Percentiles rank a stretch among this genome's conserved stretches.
Evolutionary conservation across 1,140 invertebrate species (phyloP).

Genomic region (Aphis craccivora): DNA sequence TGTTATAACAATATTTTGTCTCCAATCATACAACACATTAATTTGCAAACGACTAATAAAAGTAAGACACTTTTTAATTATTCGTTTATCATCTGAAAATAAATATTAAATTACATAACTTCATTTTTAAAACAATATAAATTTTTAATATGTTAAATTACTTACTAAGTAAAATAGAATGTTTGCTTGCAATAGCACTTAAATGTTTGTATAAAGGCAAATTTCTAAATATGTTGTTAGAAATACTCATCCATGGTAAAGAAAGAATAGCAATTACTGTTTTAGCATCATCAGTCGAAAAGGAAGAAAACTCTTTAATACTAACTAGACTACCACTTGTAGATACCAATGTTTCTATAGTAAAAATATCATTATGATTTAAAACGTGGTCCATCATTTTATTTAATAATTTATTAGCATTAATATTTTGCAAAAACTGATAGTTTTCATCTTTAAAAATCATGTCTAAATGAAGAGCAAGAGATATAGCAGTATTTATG

Average conservation of each 20-base stretch:
- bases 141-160: neutral
- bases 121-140: neutral
- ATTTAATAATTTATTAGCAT: conserved; percentile 35
- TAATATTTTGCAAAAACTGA: conserved; percentile 16
- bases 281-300: conserved; percentile 2
- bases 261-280: conserved; percentile 36
- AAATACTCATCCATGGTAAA: conserved; percentile 32
- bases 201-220: conserved; percentile 23
- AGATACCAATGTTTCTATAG: conserved; percentile 16
- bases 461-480: conserved; percentile 38
- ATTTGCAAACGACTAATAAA: conserved; percentile 29
- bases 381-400: conserved; percentile 24
- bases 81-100: conserved; percentile 31
- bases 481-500: neutral
- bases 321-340: conserved; percentile 23
- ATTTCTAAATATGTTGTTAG: neutral
- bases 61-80: conserved; percentile 17
- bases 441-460: conserved; percentile 1
- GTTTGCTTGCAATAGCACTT: conserved; percentile 13
- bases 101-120: neutral
- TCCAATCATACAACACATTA: neutral
- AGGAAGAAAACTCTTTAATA: conserved; percentile 31
- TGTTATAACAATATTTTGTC: conserved; percentile 30
- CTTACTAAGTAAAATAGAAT: conserved; percentile 38
- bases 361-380: conserved; percentile 1